A percentile compares a stretch with the other conserved stretches of the same genome.
phyloP scores from a whole-genome alignment of 2,888 invertebrate genomes.

The Rhopalosiphum nymphaeae region DNA sequence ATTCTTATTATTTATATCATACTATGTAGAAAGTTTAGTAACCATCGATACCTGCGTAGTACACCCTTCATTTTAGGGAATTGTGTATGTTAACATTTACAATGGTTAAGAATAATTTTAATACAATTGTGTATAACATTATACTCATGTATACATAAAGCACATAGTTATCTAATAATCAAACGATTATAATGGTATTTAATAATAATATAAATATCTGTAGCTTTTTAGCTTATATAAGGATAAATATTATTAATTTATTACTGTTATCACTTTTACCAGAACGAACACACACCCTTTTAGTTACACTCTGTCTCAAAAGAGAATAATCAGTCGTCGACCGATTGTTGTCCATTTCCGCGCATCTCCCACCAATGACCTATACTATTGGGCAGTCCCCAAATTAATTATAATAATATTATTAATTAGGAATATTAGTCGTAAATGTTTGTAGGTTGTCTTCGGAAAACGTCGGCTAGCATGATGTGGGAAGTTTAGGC shows the following conservation, averaged over 20 bases:
- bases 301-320: no score
- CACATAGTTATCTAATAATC: neutral
- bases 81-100: neutral
- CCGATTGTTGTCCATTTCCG: no score
- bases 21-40: neutral
- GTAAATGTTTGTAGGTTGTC: no score
- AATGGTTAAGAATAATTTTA: neutral
- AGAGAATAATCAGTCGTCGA: no score
- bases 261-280: neutral
- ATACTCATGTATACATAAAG: neutral
- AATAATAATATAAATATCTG: neutral
- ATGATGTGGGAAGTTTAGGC: no score
- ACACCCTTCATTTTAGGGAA: neutral
- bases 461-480: no score
- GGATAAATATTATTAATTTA: neutral
- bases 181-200: neutral
- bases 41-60: neutral
- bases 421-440: no score
- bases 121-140: neutral
- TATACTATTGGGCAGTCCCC: no score
- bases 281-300: neutral
- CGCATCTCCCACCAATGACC: no score
- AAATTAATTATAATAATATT: no score
- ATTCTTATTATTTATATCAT: constrained; percentile 20
- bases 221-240: neutral